These are phyloP conservation scores for Anser brachyrhynchus DNA, from an alignment of 2,113 vertebrate species.

Conservation along the genomic window DNA sequence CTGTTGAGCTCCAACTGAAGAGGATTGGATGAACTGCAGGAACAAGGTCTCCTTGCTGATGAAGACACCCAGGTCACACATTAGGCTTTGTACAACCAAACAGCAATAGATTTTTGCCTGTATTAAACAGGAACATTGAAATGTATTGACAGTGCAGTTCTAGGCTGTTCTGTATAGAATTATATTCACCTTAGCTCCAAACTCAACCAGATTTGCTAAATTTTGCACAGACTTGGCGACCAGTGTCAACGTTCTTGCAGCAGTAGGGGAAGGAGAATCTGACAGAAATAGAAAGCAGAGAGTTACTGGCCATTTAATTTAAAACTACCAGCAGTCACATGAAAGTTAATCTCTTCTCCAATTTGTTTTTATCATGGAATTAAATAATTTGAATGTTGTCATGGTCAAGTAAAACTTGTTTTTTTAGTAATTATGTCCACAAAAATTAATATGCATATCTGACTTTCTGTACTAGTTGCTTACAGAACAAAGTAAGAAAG, in stretches of 20 bases:
- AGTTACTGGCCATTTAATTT: constrained; percentile 7
- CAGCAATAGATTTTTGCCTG: not conserved
- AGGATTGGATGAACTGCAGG: not conserved
- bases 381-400: not conserved
- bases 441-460: constrained; percentile 7
- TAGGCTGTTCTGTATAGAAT: not conserved
- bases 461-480: not conserved
- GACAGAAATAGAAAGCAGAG: constrained; percentile 45
- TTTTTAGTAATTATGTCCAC: constrained; percentile 11
- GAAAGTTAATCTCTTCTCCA: constrained; percentile 1
- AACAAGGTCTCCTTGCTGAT: not conserved
- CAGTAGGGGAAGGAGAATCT: constrained; percentile 94
- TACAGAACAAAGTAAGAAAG: not conserved
- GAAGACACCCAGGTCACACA: not conserved
- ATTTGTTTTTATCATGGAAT: not conserved
- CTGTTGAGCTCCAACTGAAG: not conserved
- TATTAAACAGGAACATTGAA: not conserved
- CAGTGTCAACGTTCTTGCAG: constrained; percentile 92
- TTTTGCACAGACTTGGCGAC: constrained; percentile 98
- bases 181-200: constrained; percentile 92
- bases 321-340: not conserved
- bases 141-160: not conserved
- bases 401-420: not conserved
- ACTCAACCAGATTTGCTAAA: constrained; percentile 97
- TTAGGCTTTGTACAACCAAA: constrained; percentile 6